Percentiles rank a stretch among this genome's conserved stretches.
Conservation (phyloP, 1,140 invertebrate species). For the Pomacea maculata region DNA sequence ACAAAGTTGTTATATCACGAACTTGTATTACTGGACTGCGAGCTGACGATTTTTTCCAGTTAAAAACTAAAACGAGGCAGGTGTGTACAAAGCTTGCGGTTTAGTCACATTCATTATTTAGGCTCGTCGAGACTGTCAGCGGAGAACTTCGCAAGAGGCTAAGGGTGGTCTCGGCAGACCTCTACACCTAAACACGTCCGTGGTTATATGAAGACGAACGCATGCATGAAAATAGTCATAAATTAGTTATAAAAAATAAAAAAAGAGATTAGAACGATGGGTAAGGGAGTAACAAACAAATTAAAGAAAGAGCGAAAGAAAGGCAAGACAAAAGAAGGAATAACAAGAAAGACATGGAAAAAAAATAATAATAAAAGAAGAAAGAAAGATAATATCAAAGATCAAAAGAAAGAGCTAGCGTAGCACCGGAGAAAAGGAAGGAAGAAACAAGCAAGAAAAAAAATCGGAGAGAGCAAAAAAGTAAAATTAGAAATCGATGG, state of each 20-base stretch:
- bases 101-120: too few species aligned
- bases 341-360: not conserved
- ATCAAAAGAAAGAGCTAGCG: not conserved
- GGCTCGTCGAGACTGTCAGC: too few species aligned
- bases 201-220: too few species aligned
- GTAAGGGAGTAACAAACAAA: not conserved
- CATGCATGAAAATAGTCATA: not conserved
- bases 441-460: not conserved
- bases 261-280: not conserved
- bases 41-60: too few species aligned
- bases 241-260: not conserved
- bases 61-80: too few species aligned
- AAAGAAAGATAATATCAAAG: not conserved
- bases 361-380: not conserved
- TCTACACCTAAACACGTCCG: too few species aligned
- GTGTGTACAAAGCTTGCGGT: too few species aligned
- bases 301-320: not conserved
- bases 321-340: not conserved
- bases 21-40: too few species aligned
- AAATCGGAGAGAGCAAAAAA: not conserved
- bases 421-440: not conserved
- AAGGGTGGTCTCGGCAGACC: too few species aligned
- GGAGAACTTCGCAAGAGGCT: too few species aligned
- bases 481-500: not conserved
- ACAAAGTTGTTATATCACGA: too few species aligned